phyloP scores from a whole-genome alignment of 2,888 invertebrate species.

The Euzetes globulus region DNA sequence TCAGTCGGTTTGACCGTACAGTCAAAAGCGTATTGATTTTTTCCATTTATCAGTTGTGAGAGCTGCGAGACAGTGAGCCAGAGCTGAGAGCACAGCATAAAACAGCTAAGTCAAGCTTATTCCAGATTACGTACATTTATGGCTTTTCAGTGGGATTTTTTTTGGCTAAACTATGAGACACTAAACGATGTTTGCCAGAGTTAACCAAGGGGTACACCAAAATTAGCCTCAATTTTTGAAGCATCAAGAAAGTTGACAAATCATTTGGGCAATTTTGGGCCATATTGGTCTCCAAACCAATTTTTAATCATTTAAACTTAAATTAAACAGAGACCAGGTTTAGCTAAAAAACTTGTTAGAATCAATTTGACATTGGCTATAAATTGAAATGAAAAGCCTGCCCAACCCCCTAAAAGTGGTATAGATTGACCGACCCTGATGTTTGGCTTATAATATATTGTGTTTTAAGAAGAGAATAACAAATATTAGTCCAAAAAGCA shows the following conservation, averaged over 20 bases:
- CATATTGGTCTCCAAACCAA: too few species aligned
- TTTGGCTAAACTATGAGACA: background rate
- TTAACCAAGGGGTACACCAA: too few species aligned
- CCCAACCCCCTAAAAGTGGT: too few species aligned
- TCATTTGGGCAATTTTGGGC: too few species aligned
- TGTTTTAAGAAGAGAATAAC: background rate
- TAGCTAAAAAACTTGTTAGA: too few species aligned
- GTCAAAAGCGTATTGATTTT: constrained; percentile 28
- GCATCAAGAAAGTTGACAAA: too few species aligned
- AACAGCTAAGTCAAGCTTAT: constrained; percentile 9
- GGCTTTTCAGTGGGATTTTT: constrained; percentile 29
- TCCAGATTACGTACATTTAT: constrained; percentile 27
- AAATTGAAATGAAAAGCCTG: too few species aligned
- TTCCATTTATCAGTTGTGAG: background rate
- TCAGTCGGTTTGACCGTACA: constrained; percentile 19
- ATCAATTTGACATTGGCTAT: too few species aligned
- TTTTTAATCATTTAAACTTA: too few species aligned
- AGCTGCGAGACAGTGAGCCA: background rate
- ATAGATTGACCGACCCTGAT: too few species aligned
- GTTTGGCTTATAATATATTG: constrained; percentile 23
- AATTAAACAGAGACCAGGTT: too few species aligned
- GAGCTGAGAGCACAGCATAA: constrained; percentile 14
- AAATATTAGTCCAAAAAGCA: background rate
- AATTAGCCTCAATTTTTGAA: too few species aligned
- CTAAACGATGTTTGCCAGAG: constrained; percentile 17